Conservation (phyloP, 2,113 vertebrate species). For the Zosterops borbonicus region DNA sequence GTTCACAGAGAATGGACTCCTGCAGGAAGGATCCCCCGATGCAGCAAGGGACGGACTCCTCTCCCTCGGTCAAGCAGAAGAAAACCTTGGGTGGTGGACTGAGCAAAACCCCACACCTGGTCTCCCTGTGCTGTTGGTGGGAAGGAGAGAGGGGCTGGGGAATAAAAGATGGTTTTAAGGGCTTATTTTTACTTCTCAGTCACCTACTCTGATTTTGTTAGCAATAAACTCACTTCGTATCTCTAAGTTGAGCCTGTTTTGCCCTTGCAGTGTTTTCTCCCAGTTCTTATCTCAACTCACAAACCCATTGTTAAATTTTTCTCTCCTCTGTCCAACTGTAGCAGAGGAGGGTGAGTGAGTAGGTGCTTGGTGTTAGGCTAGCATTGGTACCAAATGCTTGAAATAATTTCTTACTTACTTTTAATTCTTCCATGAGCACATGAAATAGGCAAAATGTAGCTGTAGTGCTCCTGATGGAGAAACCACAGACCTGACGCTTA, state of each 20-base stretch:
- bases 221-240: not conserved
- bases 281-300: not conserved
- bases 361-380: too few relatives aligned
- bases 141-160: not conserved
- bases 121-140: accelerated
- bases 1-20: accelerated
- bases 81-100: not conserved
- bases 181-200: not conserved
- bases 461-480: not conserved
- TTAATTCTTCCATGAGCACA: not conserved
- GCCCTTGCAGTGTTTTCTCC: not conserved
- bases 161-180: not conserved
- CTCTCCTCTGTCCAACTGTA: not conserved
- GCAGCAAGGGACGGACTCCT: not conserved
- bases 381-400: not conserved
- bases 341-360: not conserved
- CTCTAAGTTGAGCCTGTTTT: not conserved
- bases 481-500: accelerated
- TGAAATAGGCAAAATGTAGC: accelerated
- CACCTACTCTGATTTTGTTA: not conserved
- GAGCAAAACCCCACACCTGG: accelerated
- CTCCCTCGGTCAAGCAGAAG: not conserved
- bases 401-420: not conserved
- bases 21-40: accelerated
- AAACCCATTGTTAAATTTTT: not conserved